Evolutionary conservation across 1,140 invertebrate genomes (phyloP), one percentile per base, ranked within the genome.

Genomic region (Nephila pilipes): DNA sequence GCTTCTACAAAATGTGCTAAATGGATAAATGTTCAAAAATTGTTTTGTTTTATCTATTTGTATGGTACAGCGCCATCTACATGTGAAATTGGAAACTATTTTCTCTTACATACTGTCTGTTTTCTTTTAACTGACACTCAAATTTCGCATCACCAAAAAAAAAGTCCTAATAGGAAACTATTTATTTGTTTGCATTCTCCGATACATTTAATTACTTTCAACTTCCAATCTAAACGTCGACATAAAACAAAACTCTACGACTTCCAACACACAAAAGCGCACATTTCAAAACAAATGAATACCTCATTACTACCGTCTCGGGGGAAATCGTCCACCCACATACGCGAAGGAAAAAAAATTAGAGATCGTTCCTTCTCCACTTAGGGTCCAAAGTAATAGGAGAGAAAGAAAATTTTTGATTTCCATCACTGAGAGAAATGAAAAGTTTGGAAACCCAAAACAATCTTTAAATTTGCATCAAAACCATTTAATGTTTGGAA

Each of bases 381-480:
- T 46, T 46, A 46, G 46, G 0, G 12, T 46, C 46, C 46, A 10
- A 46, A 46, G 46, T 46, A 46, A 46, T 46, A 46, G 6, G 46
- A 46, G 46, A 29, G 32, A 16, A 36, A 36, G 25, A 18, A 75
- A 75, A 75, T 20, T 60, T 60, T 20, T 18, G 57, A 60, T 60
- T 60, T 20, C 58, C 22, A 18, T 22, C 16, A 58, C 14, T n/a
- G 25, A 2, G 69, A 12, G 69, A 75, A 75, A 60, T 60, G 58
- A 60, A 60, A 85, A 85, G 32, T 85, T 63, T 36, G 80, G 46
- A 55, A 25, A 29, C 81, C 38, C 81, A 54, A 75, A 65, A 46
- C 60, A 88, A 88, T 88, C 60, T 75, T 88, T 88, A 88, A 75
- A 88, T 88, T 88, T 88, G 60, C 87, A 65, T 88, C 87, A 75